Conservation (phyloP, 2,113 vertebrate species). For the Noctilio leporinus region DNA sequence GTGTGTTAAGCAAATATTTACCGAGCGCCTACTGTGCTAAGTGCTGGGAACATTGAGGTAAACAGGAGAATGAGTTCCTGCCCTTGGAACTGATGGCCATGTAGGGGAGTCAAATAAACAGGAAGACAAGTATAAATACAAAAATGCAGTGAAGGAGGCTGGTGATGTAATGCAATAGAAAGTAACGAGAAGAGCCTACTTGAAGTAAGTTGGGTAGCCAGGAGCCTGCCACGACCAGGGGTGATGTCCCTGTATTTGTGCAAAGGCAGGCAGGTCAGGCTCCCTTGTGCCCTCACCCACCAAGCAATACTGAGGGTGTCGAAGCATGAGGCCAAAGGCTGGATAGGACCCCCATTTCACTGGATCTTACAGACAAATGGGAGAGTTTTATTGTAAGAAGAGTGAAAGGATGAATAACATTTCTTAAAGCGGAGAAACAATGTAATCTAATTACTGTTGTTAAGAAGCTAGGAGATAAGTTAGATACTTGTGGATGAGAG, state of each 20-base stretch:
- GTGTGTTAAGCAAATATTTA: not conserved
- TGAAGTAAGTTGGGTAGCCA: not conserved
- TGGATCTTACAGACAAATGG: not conserved
- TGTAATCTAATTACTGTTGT: not conserved
- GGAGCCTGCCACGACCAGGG: not conserved
- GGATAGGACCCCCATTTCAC: not conserved
- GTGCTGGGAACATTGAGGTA: not conserved
- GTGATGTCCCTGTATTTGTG: not conserved
- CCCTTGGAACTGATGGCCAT: not conserved
- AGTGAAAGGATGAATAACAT: not conserved
- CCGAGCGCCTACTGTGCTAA: not conserved
- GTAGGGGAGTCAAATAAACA: not conserved
- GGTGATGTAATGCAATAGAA: not conserved
- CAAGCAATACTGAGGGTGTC: rapidly evolving
- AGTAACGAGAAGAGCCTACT: not conserved
- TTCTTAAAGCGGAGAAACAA: not conserved
- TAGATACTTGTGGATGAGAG: not conserved
- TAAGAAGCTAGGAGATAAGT: not conserved
- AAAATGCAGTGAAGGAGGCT: not conserved
- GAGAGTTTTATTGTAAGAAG: not conserved
- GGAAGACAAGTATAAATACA: not conserved
- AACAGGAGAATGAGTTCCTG: not conserved
- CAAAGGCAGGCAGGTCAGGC: too few relatives aligned
- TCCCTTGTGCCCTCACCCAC: not conserved
- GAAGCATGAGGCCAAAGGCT: too few relatives aligned